Evolutionary conservation across 2,888 invertebrate genomes (phyloP).

Genomic region (Dryococelus australis): DNA sequence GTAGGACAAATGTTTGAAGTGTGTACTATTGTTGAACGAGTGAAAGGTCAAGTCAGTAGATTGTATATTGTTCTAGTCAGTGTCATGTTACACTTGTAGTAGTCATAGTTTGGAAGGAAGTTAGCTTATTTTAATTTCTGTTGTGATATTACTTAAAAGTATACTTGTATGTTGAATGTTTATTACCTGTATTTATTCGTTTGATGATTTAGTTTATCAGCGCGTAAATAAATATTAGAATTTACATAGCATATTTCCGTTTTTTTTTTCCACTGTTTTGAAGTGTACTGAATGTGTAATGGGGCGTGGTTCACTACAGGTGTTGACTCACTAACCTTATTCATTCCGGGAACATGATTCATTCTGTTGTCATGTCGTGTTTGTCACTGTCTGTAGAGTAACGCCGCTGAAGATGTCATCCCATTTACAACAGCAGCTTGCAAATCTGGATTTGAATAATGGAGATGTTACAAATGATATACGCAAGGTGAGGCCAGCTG

Average conservation of each 20-base stretch:
- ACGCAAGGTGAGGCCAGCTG: conserved; percentile 77
- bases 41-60: no score
- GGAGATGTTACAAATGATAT: conserved; percentile 54
- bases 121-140: no score
- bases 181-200: neutral
- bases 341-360: neutral
- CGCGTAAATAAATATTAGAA: neutral
- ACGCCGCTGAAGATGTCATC: conserved; percentile 32
- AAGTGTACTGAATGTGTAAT: neutral
- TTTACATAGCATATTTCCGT: neutral
- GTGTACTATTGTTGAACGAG: no score
- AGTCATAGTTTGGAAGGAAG: no score
- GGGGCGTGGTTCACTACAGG: neutral
- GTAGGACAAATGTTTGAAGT: no score
- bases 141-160: neutral
- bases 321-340: neutral
- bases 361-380: neutral
- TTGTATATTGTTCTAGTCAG: neutral
- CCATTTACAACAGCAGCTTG: conserved; percentile 73
- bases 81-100: neutral
- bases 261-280: neutral
- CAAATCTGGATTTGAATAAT: conserved; percentile 70
- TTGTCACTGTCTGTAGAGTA: neutral
- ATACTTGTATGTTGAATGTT: neutral
- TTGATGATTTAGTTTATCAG: neutral